phyloP scores from a whole-genome alignment of 2,113 vertebrate genomes.

The Pteronura brasiliensis region DNA sequence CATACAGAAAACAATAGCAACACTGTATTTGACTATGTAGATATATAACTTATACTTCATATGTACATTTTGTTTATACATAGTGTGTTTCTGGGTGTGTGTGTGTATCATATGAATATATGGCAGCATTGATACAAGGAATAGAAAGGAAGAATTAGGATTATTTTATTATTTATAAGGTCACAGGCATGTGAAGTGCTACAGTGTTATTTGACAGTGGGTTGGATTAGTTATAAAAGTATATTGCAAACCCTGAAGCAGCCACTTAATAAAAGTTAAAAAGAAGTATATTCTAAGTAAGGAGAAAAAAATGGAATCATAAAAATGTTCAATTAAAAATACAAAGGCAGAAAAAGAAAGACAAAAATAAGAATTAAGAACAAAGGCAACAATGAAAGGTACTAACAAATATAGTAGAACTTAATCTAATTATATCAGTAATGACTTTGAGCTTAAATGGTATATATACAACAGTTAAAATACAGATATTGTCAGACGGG shows the following conservation, averaged over 20 bases:
- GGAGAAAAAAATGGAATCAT: not conserved
- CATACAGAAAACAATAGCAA: not conserved
- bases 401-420: not conserved
- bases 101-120: not conserved
- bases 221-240: not conserved
- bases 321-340: not conserved
- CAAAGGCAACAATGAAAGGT: not conserved
- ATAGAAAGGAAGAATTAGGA: not conserved
- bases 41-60: not conserved
- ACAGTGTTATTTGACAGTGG: not conserved
- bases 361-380: not conserved
- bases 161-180: not conserved
- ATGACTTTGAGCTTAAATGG: not conserved
- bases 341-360: not conserved
- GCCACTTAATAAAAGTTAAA: not conserved
- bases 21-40: not conserved
- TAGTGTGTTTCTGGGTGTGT: not conserved
- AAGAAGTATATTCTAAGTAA: not conserved
- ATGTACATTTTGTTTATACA: not conserved
- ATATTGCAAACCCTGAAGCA: not conserved
- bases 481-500: not conserved
- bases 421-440: not conserved
- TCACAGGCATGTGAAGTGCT: not conserved
- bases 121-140: not conserved
- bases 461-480: not conserved